Evolutionary conservation across 2,888 invertebrate genomes (phyloP), one percentile per base, ranked within the genome.

Genomic region (Thera britannica): DNA sequence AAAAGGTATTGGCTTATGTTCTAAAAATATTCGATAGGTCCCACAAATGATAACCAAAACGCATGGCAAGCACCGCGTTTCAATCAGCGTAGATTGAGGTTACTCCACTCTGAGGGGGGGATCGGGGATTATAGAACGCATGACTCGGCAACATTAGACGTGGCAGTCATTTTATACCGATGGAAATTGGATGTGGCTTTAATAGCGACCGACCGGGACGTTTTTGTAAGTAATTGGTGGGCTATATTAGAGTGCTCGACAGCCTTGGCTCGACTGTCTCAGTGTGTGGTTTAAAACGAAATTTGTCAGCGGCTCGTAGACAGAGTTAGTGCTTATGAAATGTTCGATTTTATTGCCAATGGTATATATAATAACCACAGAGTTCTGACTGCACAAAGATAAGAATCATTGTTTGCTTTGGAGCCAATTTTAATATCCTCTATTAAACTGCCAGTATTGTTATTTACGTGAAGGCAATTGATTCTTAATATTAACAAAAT

Each of bases 11-110:
- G 8, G 8, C 44, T 46, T 9, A 8, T 9, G 55, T 11, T 6
- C n/a, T 56, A 12, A 12, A n/a, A 55, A 57, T 49, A 56, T 58
- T 41, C 49, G 51, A 62, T 65, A 54, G 55, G 66, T 73, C 54
- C 41, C 65, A 72, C 65, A 72, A 68, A 60, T 68, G 64, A 67
- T 79, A 79, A 80, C 76, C 77, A 77, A 87, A 88, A 79, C 78
- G 89, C 90, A 76, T 76, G 70, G 83, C 81, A 82, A 87, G 90
- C 90, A 87, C 81, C 79, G 79, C 86, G 84, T 87, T 89, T 90
- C 91, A 91, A 92, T 92, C 90, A 90, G 86, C 79, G 74, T 81
- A 87, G 87, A 90, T 89, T 89, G 89, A 86, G 86, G 85, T 72
- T 74, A 65, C 80, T 79, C 73, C 74, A 70, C 77, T 68, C 58